These are phyloP conservation scores for Cyclura pinguis DNA, from an alignment of 2,797 vertebrate genomes.

Conservation along the genomic window DNA sequence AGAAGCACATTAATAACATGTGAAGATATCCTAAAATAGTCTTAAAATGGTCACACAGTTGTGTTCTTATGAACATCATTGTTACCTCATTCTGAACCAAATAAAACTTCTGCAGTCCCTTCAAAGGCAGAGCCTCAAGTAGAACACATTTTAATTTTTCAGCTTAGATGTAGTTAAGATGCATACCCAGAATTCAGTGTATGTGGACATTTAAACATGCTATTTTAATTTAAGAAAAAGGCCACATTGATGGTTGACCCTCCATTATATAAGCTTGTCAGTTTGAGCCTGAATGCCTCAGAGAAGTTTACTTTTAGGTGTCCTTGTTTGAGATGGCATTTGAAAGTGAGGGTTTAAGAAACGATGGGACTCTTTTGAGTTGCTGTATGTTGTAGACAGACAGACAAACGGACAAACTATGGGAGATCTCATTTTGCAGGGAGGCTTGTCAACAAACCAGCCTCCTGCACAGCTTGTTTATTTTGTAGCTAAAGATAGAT, in stretches of 20 bases:
- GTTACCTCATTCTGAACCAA: neutral
- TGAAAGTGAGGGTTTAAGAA: neutral
- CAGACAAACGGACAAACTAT: too few species aligned
- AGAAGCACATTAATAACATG: neutral
- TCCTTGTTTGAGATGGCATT: neutral
- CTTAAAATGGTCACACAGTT: neutral
- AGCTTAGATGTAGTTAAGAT: neutral
- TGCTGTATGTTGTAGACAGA: neutral
- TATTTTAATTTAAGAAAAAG: neutral
- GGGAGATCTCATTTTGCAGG: neutral
- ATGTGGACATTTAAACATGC: neutral
- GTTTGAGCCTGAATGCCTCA: neutral
- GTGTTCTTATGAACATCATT: too few species aligned
- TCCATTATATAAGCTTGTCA: neutral
- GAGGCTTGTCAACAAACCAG: neutral
- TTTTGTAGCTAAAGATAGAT: slow-evolving; percentile 2
- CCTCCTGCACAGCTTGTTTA: neutral
- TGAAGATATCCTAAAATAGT: neutral
- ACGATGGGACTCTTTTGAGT: neutral
- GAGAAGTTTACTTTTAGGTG: neutral
- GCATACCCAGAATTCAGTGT: neutral
- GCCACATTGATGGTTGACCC: neutral
- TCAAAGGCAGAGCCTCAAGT: neutral
- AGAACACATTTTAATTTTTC: neutral
- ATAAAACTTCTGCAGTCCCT: neutral